Evolutionary conservation across 2,888 invertebrate genomes (phyloP).

Genomic region (Lasioglossum figueresi): DNA sequence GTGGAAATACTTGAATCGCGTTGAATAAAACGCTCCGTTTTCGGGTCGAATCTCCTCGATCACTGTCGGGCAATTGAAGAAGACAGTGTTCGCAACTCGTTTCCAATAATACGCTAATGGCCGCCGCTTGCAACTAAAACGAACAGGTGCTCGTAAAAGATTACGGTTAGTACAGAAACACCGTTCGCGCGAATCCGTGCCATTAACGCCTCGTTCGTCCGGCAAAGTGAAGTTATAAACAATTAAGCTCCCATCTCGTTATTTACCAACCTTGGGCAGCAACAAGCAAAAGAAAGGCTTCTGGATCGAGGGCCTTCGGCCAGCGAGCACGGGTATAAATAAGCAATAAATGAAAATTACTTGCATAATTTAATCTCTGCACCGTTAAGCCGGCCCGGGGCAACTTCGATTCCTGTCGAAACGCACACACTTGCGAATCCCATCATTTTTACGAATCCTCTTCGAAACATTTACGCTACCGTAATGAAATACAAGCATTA

Average conservation of each 20-base stretch:
- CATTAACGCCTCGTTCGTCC: background rate
- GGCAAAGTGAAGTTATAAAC: conserved; percentile 36
- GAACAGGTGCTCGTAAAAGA: background rate
- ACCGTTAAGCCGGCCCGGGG: background rate
- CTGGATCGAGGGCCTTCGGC: conserved; percentile 20
- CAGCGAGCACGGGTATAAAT: conserved; percentile 5
- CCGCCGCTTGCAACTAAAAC: background rate
- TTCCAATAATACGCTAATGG: background rate
- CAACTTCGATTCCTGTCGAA: background rate
- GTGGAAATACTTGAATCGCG: too few species aligned
- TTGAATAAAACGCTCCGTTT: too few species aligned
- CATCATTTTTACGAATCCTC: background rate
- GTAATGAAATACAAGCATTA: background rate
- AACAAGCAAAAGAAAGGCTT: conserved; percentile 5
- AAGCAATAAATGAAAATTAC: conserved; percentile 46
- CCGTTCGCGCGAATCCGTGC: background rate
- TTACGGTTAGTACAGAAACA: background rate
- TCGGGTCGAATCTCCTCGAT: background rate
- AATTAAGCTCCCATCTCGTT: conserved; percentile 35
- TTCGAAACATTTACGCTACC: background rate
- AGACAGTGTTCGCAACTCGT: background rate
- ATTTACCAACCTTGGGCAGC: conserved; percentile 24
- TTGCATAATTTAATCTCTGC: conserved; percentile 27
- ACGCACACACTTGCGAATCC: background rate
- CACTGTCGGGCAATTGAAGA: background rate